These are phyloP conservation scores for Heteronetta atricapilla DNA, from an alignment of 2,113 vertebrate genomes.

Conservation along the genomic window DNA sequence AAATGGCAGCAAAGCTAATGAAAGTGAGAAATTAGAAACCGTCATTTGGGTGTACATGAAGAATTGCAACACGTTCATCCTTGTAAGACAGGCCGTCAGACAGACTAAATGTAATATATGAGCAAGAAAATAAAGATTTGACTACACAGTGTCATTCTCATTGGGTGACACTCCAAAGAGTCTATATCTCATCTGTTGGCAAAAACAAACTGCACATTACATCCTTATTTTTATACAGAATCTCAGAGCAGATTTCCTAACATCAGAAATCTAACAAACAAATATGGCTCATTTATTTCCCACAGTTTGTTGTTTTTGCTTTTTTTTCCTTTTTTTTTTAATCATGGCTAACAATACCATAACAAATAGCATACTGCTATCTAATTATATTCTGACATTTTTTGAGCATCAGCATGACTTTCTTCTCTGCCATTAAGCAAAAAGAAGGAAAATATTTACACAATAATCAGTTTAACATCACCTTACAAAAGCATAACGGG, in stretches of 20 bases:
- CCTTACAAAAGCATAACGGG: neutral
- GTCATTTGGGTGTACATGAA: neutral
- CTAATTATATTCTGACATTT: neutral
- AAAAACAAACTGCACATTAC: conserved; percentile 40
- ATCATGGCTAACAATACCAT: neutral
- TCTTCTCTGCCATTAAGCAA: neutral
- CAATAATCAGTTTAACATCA: neutral
- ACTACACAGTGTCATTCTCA: neutral
- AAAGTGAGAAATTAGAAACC: neutral
- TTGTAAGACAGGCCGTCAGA: neutral
- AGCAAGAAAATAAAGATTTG: conserved; percentile 50
- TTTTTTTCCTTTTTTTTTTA: neutral
- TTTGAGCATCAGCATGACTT: neutral
- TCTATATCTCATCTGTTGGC: neutral
- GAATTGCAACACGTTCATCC: neutral
- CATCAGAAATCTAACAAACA: conserved; percentile 8
- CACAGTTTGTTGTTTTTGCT: too few relatives aligned
- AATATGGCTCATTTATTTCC: neutral
- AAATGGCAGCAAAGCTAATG: neutral
- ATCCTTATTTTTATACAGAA: conserved; percentile 1
- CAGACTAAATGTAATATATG: conserved; percentile 6
- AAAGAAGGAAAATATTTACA: neutral
- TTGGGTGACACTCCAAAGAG: conserved; percentile 38
- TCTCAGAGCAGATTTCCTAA: neutral
- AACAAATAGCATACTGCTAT: conserved; percentile 24